Base-by-base conservation (phyloP, 2,113 vertebrate species). In the Microcebus murinus region DNA sequence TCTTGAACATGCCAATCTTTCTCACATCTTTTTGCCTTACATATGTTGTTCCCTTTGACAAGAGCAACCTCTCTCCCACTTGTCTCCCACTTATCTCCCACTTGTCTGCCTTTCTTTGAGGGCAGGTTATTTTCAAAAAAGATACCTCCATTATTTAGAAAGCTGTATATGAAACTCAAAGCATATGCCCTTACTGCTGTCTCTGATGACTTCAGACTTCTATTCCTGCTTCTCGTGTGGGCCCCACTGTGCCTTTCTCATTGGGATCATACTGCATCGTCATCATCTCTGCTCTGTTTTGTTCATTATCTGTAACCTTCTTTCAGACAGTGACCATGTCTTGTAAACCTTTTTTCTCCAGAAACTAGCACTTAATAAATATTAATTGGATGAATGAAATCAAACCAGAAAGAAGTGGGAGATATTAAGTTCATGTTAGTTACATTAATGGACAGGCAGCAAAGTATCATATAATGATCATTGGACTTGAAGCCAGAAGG, bases 321-420 rank as follows among this genome's bases (percentile, higher is more conserved):
- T 87, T 80, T 59, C 95, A 74, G 91, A 36, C 17, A 59, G 61
- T 39, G 29, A 42, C 65, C 59, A 20, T 52, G 55, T 86, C 59
- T 83, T 92, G 91, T 73, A 65, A 59, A 8, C 68, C 36, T 71
- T n/a, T 48, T 84, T 84, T 81, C 59, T 82, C 77, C 14, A 42
- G 39, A 21, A 85, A 27, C 67, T 74, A 57, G 57, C 45, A 73
- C 34, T 82, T 90, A 89, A 95, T 95, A 71, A 50, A 88, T 91
- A 45, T 71, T 83, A 87, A 93, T 63, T 31, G 39, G 91, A 67
- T 91, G 42, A 80, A 57, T 89, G 79, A 88, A 96, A 81, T 81
- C 29, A 81, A 88, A 88, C 55, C 55, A 86, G 68, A 84, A 93
- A 86, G 65, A 91, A 74, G 27, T 59, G 8, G 71, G 50, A 87